A percentile compares a stretch with the other conserved stretches of the same genome.
These are phyloP conservation scores for Loxodonta africana DNA, from an alignment of 2,113 vertebrate species.

Conservation along the genomic window DNA sequence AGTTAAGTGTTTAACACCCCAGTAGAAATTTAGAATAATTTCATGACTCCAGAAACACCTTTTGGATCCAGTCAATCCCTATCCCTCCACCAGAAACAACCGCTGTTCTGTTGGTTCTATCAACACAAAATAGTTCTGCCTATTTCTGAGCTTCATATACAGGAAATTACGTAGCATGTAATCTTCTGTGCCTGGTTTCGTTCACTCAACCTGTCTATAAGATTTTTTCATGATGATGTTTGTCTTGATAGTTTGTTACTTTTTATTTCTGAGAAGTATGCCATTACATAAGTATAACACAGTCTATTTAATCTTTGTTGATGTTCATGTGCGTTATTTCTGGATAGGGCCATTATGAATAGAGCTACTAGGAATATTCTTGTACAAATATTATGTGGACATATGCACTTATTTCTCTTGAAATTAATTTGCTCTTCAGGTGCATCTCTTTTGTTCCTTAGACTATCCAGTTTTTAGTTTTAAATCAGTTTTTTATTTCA, in stretches of 20 bases:
- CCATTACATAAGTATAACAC: neutral
- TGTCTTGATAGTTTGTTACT: neutral
- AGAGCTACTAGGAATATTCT: neutral
- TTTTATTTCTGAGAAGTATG: neutral
- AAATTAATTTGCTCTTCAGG: neutral
- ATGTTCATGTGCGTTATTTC: neutral
- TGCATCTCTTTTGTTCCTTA: neutral
- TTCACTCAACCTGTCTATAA: neutral
- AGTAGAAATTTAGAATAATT: neutral
- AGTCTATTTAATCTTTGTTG: slow-evolving; percentile 6
- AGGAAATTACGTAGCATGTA: neutral
- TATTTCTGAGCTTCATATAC: neutral
- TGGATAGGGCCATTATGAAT: neutral
- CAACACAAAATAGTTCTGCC: neutral
- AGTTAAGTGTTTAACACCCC: neutral
- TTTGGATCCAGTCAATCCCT: neutral
- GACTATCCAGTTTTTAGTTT: neutral
- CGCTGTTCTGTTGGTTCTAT: neutral
- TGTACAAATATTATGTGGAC: neutral
- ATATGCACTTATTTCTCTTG: neutral
- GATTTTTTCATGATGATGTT: neutral
- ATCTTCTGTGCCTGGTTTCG: neutral
- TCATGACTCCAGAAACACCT: neutral
- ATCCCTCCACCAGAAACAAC: neutral
- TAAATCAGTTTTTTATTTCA: neutral